phyloP scores from a whole-genome alignment of 2,888 invertebrate species.

The Plusia festucae region DNA sequence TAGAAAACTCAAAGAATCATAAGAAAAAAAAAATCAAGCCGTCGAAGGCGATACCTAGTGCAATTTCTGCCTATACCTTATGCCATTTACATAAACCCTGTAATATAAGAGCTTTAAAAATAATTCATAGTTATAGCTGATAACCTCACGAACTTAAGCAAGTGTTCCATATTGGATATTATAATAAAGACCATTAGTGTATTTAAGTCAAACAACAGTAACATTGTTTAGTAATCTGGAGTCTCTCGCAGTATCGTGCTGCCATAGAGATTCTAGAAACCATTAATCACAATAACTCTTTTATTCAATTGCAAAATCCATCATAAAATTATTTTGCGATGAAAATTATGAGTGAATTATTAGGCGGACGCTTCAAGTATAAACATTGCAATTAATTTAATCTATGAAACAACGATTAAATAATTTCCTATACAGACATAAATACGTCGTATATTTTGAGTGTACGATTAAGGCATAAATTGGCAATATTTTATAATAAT shows the following conservation, averaged over 20 bases:
- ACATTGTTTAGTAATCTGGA: not conserved
- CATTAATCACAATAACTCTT: not conserved
- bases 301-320: slow-evolving; percentile 13
- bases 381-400: slow-evolving; percentile 29
- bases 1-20: no score
- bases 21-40: no score
- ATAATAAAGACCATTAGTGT: not conserved
- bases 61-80: not conserved
- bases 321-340: slow-evolving; percentile 27
- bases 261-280: not conserved
- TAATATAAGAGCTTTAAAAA: slow-evolving; percentile 21
- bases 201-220: not conserved
- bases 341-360: slow-evolving; percentile 19
- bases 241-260: not conserved
- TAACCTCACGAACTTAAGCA: not conserved
- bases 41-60: not conserved
- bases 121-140: not conserved
- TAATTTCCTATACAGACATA: slow-evolving; percentile 27
- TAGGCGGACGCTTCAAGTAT: slow-evolving; percentile 45
- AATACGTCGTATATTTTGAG: slow-evolving; percentile 31
- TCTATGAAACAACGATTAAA: slow-evolving; percentile 14
- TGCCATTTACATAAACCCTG: slow-evolving; percentile 36
- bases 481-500: slow-evolving; percentile 43
- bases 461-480: slow-evolving; percentile 54
- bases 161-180: not conserved